A percentile compares a stretch with the other conserved stretches of the same genome.
Conservation (phyloP, 1,140 invertebrate genomes). For the Heliothis virescens region DNA sequence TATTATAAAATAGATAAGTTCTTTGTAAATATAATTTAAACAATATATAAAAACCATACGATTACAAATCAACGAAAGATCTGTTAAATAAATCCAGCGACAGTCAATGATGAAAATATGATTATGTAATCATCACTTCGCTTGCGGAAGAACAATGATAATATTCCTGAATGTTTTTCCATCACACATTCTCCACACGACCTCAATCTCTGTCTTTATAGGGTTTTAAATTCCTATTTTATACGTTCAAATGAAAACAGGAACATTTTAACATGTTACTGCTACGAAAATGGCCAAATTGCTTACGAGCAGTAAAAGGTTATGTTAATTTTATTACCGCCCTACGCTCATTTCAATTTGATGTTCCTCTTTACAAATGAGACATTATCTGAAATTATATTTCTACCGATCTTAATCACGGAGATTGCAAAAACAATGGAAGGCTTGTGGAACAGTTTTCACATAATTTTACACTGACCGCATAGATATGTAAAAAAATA, state of each 20-base stretch:
- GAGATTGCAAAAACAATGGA: neutral
- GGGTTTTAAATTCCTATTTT: conserved; percentile 59
- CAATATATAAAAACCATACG: too few relatives aligned
- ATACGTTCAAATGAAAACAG: conserved; percentile 57
- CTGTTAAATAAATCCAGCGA: too few relatives aligned
- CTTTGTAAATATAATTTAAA: too few relatives aligned
- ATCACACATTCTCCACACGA: conserved; percentile 47
- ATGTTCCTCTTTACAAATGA: conserved; percentile 32
- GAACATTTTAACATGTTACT: conserved; percentile 59
- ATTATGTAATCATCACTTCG: neutral
- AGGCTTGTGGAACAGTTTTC: neutral
- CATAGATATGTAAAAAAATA: neutral
- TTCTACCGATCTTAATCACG: conserved; percentile 17
- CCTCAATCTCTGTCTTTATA: conserved; percentile 63
- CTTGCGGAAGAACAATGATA: neutral
- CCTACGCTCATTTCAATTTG: conserved; percentile 47
- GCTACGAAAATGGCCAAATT: conserved; percentile 56
- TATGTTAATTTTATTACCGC: conserved; percentile 62
- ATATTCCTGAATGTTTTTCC: neutral
- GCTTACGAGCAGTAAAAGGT: conserved; percentile 58
- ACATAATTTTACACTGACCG: conserved; percentile 1
- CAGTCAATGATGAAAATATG: too few relatives aligned
- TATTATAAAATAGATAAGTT: too few relatives aligned
- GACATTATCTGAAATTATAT: conserved; percentile 42
- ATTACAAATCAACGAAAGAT: too few relatives aligned